These are phyloP conservation scores for Scolopax mira DNA, from an alignment of 2,113 vertebrate species.

Conservation along the genomic window DNA sequence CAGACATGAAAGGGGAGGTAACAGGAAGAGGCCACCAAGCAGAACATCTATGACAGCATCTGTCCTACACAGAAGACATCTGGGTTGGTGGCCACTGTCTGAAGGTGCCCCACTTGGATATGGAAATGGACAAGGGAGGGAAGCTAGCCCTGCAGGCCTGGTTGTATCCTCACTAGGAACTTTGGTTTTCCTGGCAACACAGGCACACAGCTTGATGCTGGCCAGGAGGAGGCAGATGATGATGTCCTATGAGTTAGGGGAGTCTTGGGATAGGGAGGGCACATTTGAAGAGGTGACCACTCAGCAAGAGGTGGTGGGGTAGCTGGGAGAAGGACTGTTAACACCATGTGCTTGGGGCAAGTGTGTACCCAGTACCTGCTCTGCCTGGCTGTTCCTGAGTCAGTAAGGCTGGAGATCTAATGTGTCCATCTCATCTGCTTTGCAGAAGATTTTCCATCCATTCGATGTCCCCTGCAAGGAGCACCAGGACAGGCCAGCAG, in stretches of 20 bases:
- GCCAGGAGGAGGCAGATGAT: background rate
- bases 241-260: background rate
- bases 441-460: background rate
- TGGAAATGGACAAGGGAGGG: background rate
- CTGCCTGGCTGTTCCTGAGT: background rate
- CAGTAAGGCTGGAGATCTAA: background rate
- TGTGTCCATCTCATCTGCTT: background rate
- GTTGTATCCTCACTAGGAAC: background rate
- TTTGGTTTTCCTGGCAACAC: background rate
- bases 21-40: background rate
- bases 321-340: background rate
- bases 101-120: background rate
- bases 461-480: rapidly evolving
- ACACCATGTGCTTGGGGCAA: background rate
- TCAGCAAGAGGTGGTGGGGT: background rate
- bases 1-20: background rate
- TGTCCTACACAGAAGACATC: background rate
- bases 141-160: background rate
- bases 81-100: background rate
- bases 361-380: rapidly evolving
- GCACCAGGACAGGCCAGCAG: background rate
- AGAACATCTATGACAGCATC: background rate
- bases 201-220: rapidly evolving
- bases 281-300: background rate
- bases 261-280: background rate